Evolutionary conservation across 2,113 vertebrate species (phyloP).

Genomic region (Pterophyllum scalare): DNA sequence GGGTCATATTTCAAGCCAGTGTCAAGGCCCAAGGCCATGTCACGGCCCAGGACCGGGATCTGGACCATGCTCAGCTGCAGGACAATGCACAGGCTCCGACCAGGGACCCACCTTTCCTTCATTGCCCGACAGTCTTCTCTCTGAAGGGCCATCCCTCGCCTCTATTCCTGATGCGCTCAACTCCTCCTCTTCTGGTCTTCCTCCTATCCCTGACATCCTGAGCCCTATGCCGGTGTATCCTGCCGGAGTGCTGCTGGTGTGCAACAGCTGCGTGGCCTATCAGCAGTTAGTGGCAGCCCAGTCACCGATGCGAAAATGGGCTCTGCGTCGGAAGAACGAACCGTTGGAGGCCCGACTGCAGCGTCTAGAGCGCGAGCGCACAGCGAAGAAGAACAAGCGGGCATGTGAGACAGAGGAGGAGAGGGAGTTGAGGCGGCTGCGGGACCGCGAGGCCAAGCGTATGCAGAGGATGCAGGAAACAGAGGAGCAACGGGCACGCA

Average conservation of each 20-base stretch:
- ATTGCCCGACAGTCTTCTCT: constrained; percentile 69
- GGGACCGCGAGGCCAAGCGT: constrained; percentile 95
- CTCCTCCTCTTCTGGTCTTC: constrained; percentile 75
- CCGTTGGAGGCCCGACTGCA: constrained; percentile 89
- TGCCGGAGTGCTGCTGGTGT: constrained; percentile 92
- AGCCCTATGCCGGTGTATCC: constrained; percentile 87
- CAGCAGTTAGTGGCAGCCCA: constrained; percentile 90
- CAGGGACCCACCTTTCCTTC: constrained; percentile 71
- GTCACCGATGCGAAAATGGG: constrained; percentile 89
- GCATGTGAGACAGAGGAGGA: constrained; percentile 93
- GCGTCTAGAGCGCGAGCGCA: constrained; percentile 93
- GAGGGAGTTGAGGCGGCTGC: constrained; percentile 88
- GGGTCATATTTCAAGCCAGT: constrained; percentile 56
- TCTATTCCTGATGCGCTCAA: constrained; percentile 75
- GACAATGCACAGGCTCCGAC: constrained; percentile 53
- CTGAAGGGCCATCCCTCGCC: constrained; percentile 73
- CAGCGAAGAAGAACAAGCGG: constrained; percentile 94
- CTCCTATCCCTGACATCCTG: constrained; percentile 82
- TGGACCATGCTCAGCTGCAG: constrained; percentile 26
- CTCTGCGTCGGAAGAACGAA: constrained; percentile 91
- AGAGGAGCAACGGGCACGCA: constrained; percentile 90
- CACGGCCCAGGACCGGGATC: constrained; percentile 32
- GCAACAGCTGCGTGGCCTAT: constrained; percentile 94
- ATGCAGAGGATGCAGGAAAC: constrained; percentile 96
- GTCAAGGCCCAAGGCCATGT: constrained; percentile 56